Evolutionary conservation across 2,797 vertebrate species (phyloP).

Genomic region (Euphonia xanthogaster): DNA sequence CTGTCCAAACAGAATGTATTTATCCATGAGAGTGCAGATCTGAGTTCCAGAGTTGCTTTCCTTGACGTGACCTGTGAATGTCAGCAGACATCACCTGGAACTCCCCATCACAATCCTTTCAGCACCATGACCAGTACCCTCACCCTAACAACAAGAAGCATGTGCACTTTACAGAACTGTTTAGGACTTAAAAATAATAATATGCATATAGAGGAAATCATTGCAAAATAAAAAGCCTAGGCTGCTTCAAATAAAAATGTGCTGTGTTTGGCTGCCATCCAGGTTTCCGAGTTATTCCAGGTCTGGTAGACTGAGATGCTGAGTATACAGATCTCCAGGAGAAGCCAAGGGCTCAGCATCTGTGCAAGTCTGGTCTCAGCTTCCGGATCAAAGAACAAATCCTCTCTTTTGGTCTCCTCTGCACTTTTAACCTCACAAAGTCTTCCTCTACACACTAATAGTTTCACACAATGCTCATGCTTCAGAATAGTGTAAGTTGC

Average conservation of each 20-base stretch:
- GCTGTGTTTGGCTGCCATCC: constrained; percentile 27
- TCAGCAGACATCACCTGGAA: background rate
- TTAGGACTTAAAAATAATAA: background rate
- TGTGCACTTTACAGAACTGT: background rate
- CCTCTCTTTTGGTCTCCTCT: constrained; percentile 23
- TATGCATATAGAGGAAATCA: background rate
- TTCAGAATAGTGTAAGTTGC: background rate
- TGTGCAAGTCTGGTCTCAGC: background rate
- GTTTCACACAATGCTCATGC: background rate
- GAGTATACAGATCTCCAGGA: background rate
- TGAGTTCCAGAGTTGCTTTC: background rate
- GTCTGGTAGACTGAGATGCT: constrained; percentile 15
- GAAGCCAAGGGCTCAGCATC: background rate
- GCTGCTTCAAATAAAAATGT: constrained; percentile 6
- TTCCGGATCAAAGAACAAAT: constrained; percentile 46
- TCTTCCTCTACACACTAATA: background rate
- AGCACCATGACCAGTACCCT: constrained; percentile 40
- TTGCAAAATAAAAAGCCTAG: background rate
- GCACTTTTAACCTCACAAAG: constrained; percentile 36
- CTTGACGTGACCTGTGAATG: background rate
- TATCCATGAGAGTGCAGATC: accelerated
- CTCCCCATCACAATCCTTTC: background rate
- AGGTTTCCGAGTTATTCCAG: constrained; percentile 5
- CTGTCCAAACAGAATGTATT: background rate
- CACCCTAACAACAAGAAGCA: background rate